These are phyloP conservation scores for Pseudomyrmex cubaensis DNA, from an alignment of 1,140 invertebrate genomes.

Conservation along the genomic window DNA sequence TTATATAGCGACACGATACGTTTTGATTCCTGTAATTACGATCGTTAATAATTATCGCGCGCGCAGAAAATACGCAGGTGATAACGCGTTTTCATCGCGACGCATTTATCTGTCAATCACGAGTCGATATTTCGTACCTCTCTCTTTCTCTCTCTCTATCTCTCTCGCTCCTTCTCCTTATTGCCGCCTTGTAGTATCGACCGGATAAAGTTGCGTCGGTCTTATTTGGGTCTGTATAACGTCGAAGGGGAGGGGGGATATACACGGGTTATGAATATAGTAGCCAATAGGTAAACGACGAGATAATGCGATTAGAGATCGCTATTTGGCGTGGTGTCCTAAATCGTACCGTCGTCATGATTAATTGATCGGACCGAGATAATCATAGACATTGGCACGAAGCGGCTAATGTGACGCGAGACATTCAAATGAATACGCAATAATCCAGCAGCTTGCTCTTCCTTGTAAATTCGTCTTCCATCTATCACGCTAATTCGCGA, in stretches of 20 bases:
- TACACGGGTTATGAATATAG: conserved; percentile 35
- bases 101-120: conserved; percentile 33
- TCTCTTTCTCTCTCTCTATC: no score
- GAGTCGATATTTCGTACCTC: conserved; percentile 6
- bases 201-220: conserved; percentile 32
- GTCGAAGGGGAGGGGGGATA: neutral
- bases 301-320: conserved; percentile 49
- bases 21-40: conserved; percentile 23
- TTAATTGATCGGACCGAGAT: conserved; percentile 47
- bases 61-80: neutral
- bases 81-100: conserved; percentile 43
- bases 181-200: neutral
- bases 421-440: conserved; percentile 56
- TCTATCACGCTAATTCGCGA: conserved; percentile 36
- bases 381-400: conserved; percentile 25
- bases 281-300: conserved; percentile 47
- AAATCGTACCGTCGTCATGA: conserved; percentile 42
- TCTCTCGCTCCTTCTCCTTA: neutral
- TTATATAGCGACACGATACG: neutral
- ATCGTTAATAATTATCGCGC: conserved; percentile 24
- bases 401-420: conserved; percentile 46
- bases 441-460: conserved; percentile 42
- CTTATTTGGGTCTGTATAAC: conserved; percentile 40
- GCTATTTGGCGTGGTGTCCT: conserved; percentile 47
- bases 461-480: conserved; percentile 39